A percentile compares a stretch with the other conserved stretches of the same genome.
phyloP scores from a whole-genome alignment of 2,113 vertebrate genomes.

The Dicentrarchus labrax region DNA sequence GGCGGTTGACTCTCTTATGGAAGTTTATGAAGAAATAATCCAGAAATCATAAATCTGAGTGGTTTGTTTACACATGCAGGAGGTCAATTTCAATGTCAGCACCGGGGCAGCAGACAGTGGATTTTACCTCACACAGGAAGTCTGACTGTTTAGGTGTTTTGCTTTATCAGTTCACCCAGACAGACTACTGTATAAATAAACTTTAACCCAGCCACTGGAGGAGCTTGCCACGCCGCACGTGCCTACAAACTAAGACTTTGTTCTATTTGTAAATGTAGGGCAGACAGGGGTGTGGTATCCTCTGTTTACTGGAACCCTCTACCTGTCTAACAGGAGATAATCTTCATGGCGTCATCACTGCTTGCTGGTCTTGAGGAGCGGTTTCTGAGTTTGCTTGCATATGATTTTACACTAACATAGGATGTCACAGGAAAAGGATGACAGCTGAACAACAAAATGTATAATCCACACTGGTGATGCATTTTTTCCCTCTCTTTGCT shows the following conservation, averaged over 20 bases:
- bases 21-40: neutral
- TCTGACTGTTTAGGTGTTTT: slow-evolving; percentile 42
- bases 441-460: neutral
- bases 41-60: neutral
- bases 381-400: slow-evolving; percentile 17
- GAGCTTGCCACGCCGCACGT: slow-evolving; percentile 68
- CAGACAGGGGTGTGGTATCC: slow-evolving; percentile 73
- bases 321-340: slow-evolving; percentile 72
- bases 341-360: slow-evolving; percentile 47
- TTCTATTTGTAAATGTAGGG: slow-evolving; percentile 81
- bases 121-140: slow-evolving; percentile 69
- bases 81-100: slow-evolving; percentile 15
- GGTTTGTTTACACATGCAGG: neutral
- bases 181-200: slow-evolving; percentile 75
- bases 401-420: slow-evolving; percentile 25
- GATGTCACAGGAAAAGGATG: neutral
- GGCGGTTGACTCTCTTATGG: neutral
- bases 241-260: slow-evolving; percentile 65
- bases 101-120: slow-evolving; percentile 60
- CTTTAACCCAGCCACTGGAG: slow-evolving; percentile 55
- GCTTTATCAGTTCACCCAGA: slow-evolving; percentile 62
- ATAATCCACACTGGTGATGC: neutral
- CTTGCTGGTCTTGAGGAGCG: slow-evolving; percentile 29
- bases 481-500: neutral
- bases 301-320: slow-evolving; percentile 73